These are phyloP conservation scores for cattle (Bos taurus) DNA, from an alignment of 2,113 vertebrate species.

Conservation along the genomic window ARS-UCD2.0 NC_037337.1:22371501-22372000, in stretches of 20 bases:
- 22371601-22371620: not conserved
- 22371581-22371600: conserved; percentile 7
- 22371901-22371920: no score
- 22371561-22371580: not conserved
- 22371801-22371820: not conserved
- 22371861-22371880: no score
- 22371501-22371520: not conserved
- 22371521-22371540: not conserved
- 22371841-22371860: no score
- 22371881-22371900: no score
- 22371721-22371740: not conserved
- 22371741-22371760: not conserved
- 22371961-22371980: no score
- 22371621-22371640: not conserved
- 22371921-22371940: no score
- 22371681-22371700: not conserved
- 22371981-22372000: no score
- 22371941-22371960: no score
- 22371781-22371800: not conserved
- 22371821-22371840: accelerated
- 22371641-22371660: not conserved
- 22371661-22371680: not conserved
- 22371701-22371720: not conserved
- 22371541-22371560: not conserved
- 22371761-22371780: not conserved